Evolutionary conservation across 1,140 invertebrate genomes (phyloP), one percentile per base, ranked within the genome.

Genomic region (Bombus vancouverensis): DNA sequence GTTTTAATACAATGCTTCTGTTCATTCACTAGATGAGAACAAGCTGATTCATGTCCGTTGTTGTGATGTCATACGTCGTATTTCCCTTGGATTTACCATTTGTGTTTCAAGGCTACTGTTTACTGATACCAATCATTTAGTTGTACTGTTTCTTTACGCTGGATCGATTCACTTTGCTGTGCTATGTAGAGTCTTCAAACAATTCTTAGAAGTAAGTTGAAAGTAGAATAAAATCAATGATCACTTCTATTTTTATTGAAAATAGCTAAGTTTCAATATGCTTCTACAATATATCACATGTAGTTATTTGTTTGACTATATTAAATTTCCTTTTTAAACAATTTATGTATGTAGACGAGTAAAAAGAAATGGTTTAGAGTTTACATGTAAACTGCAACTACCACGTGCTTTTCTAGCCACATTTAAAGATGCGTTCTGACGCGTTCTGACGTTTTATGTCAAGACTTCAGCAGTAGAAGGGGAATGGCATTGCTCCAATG

Each of bases 401-500:
- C 57, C 70, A 88, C n/a, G 68, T 84, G 77, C 18, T 83, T 44
- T 12, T 25, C 1, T 1, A n/a, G 18, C 0, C 8, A 71, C 6
- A 15, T 62, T 80, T 59, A 59, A 86, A 80, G 53, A 59, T 22
- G 2, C 57, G 22, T 28, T 32, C 34, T 65, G 62, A n/a, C 22
- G 34, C 13, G 13, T 28, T 32, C 34, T 65, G 62, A n/a, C 28
- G 37, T 6, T 89, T 77, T 83, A 70, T 68, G 74, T 74, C 85
- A 81, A 90, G 88, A 77, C 32, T 74, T 70, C n/a, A 18, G 28
- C 25, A 18, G n/a, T 83, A 44, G 88, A 74, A 83, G 76, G 83
- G 85, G 81, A 87, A 78, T 87, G 88, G 85, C 84, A 90, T 77
- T 83, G 42, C 68, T 90, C 81, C 72, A 90, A 73, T 44, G 73